Evolutionary conservation across 2,113 vertebrate species (phyloP).

Genomic region (Anhinga rufa): DNA sequence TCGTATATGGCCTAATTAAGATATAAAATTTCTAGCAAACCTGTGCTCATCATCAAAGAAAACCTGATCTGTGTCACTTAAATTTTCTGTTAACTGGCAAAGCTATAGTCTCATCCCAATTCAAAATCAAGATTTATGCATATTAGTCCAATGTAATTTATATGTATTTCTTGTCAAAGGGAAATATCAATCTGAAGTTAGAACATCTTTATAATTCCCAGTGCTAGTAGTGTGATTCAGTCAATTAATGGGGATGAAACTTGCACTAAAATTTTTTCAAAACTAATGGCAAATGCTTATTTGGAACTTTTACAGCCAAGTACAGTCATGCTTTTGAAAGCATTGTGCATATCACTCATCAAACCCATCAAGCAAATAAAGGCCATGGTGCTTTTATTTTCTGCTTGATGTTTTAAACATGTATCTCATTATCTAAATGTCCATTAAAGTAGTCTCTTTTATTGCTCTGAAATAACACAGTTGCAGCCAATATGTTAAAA

Average conservation of each 20-base stretch:
- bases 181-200: background rate
- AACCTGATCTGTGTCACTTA: background rate
- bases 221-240: background rate
- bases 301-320: background rate
- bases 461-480: background rate
- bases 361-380: background rate
- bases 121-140: background rate
- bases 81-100: background rate
- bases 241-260: background rate
- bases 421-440: background rate
- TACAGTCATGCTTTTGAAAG: background rate
- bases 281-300: background rate
- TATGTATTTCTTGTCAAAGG: background rate
- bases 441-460: background rate
- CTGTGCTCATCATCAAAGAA: background rate
- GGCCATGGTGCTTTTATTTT: background rate
- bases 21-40: background rate
- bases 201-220: background rate
- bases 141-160: background rate
- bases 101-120: background rate
- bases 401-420: background rate
- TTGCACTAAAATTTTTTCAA: background rate
- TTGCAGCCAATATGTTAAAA: background rate
- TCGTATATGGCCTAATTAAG: background rate
- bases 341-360: background rate